Evolutionary conservation across 2,888 invertebrate species (phyloP).

Genomic region (Spatulosminthurus flaviceps): DNA sequence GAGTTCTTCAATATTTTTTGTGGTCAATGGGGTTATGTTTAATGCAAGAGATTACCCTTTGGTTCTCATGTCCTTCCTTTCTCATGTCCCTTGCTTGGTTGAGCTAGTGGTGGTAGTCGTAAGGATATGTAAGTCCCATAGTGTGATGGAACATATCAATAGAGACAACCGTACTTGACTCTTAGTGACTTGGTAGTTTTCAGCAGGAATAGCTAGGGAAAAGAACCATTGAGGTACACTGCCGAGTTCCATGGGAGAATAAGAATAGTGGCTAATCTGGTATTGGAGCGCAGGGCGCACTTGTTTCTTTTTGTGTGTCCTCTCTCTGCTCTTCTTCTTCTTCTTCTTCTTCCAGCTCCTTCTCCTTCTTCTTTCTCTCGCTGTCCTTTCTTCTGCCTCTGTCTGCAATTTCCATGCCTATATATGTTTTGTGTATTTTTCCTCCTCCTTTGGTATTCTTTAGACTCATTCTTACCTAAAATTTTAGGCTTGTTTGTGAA

Average conservation of each 20-base stretch:
- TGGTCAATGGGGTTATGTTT: slow-evolving; percentile 64
- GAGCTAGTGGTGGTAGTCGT: slow-evolving; percentile 15
- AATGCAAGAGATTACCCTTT: slow-evolving; percentile 64
- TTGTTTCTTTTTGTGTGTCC: slow-evolving; percentile 19
- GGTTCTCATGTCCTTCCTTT: slow-evolving; percentile 55
- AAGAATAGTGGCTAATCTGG: slow-evolving; percentile 49
- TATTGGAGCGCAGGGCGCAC: slow-evolving; percentile 37
- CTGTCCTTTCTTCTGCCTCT: slow-evolving; percentile 13
- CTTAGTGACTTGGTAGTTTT: neutral
- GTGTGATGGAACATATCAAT: neutral
- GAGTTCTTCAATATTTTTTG: slow-evolving; percentile 56
- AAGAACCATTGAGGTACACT: slow-evolving; percentile 39
- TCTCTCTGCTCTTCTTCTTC: neutral
- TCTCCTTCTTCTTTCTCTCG: slow-evolving; percentile 19
- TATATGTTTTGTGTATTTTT: neutral
- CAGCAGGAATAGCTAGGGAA: too few relatives aligned
- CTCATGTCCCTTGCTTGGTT: slow-evolving; percentile 15
- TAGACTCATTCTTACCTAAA: slow-evolving; percentile 26
- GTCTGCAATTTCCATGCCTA: neutral
- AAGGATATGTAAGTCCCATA: slow-evolving; percentile 3
- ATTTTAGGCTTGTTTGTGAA: neutral
- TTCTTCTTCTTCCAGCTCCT: slow-evolving; percentile 29
- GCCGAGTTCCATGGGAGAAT: slow-evolving; percentile 8
- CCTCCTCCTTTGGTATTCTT: slow-evolving; percentile 16
- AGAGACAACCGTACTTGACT: slow-evolving; percentile 22